Percentiles rank a stretch among this genome's conserved stretches.
phyloP scores from a whole-genome alignment of 2,888 invertebrate species.

The Apamea anceps region DNA sequence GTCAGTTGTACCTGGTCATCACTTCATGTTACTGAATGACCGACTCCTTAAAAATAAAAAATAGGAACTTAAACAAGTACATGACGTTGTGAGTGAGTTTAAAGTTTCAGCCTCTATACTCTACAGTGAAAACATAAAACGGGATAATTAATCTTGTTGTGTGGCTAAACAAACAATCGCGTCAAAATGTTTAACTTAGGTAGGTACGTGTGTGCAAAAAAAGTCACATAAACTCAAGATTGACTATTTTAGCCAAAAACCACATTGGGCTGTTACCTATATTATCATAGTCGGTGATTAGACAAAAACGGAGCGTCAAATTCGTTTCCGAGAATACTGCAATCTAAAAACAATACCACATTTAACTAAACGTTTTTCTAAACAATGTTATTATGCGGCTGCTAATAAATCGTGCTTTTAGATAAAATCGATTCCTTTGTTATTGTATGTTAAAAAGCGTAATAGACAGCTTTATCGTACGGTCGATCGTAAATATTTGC shows the following conservation, averaged over 20 bases:
- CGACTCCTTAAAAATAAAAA: background rate
- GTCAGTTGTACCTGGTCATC: background rate
- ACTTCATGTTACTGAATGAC: background rate
- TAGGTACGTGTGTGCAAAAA: background rate
- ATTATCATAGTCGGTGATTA: too few species aligned
- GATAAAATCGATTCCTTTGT: conserved; percentile 60
- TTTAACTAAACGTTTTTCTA: conserved; percentile 4
- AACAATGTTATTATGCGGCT: conserved; percentile 30
- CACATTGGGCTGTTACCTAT: background rate
- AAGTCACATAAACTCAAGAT: too few species aligned
- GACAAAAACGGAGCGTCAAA: background rate
- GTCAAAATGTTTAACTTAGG: background rate
- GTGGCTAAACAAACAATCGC: background rate
- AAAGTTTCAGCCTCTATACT: background rate
- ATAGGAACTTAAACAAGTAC: background rate
- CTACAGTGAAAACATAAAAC: background rate
- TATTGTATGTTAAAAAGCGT: conserved; percentile 40
- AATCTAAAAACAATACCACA: conserved; percentile 1
- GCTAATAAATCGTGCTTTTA: conserved; percentile 56
- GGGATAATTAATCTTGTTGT: too few species aligned
- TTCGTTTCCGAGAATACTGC: background rate
- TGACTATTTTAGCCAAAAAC: background rate
- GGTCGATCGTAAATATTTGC: conserved; percentile 30
- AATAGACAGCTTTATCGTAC: conserved; percentile 33
- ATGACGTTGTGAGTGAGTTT: background rate